Conservation (phyloP, 2,797 vertebrate species). For the Brachyalestes nurse region DNA sequence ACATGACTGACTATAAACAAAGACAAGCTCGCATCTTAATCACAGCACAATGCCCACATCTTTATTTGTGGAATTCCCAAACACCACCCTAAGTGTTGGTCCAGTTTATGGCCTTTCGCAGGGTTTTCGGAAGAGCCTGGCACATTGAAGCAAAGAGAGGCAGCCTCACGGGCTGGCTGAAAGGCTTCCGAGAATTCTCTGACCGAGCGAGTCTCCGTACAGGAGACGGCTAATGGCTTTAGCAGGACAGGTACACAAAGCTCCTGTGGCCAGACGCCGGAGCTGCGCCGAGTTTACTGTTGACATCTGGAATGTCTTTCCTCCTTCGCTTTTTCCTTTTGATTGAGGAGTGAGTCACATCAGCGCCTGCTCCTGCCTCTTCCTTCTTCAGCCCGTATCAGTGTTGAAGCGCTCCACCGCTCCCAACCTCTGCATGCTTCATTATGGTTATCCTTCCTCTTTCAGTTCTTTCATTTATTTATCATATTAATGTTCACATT, state of each 20-base stretch:
- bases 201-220: slow-evolving; percentile 59
- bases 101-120: slow-evolving; percentile 25
- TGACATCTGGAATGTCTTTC: slow-evolving; percentile 85
- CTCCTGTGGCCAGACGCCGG: slow-evolving; percentile 78
- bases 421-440: too few species aligned
- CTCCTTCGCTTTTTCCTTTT: slow-evolving; percentile 63
- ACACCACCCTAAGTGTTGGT: slow-evolving; percentile 16
- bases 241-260: slow-evolving; percentile 83
- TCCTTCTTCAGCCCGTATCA: slow-evolving; percentile 46
- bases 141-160: slow-evolving; percentile 40
- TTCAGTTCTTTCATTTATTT: too few species aligned
- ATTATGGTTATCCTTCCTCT: too few species aligned
- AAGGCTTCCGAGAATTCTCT: slow-evolving; percentile 81
- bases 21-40: slow-evolving; percentile 10
- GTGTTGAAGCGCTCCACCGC: slow-evolving; percentile 49
- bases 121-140: slow-evolving; percentile 53
- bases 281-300: slow-evolving; percentile 82
- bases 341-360: slow-evolving; percentile 73
- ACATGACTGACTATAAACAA: slow-evolving; percentile 25
- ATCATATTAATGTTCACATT: too few species aligned
- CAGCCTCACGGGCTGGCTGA: slow-evolving; percentile 65
- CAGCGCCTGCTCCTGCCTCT: slow-evolving; percentile 37
- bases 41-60: slow-evolving; percentile 42
- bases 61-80: slow-evolving; percentile 40
- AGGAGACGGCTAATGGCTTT: slow-evolving; percentile 79